Evolutionary conservation across 2,797 vertebrate genomes (phyloP), one percentile per base, ranked within the genome.

Genomic region (Buceros bicornis): DNA sequence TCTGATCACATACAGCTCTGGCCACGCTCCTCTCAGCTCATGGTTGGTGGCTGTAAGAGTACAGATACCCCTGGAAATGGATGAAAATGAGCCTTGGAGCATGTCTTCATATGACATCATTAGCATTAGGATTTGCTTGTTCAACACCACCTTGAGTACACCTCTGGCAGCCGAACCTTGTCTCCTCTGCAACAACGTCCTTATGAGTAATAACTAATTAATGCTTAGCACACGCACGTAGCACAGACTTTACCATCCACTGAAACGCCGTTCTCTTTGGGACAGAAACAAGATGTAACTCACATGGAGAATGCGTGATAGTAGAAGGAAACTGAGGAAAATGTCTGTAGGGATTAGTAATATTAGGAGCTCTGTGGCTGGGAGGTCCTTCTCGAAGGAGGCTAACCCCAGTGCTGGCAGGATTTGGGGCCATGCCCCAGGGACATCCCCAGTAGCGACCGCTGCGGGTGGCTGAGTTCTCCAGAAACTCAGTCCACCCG

Each of bases 391-490:
- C 51, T 13, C 2, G 1, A 35, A 58, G 33, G 21, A 65, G 5
- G 16, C 13, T 61, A 58, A 25, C 19, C 11, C 21, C 19, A 69
- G 19, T 0, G 1, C 21, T 82, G 83, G 54, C 15, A 50, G 57
- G n/a, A 50, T 71, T 2, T 57, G 20, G 20, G 57, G 29, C 61
- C 5, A 1, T 64, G 53, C 16, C 73, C 57, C 4, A 3, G 45
- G 83, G 33, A 87, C 2, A 8, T 48, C 67, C 51, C 51, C 1
- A 1, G 10, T 25, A 26, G 11, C 0, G 0, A n/a, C 62, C 64
- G 62, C 25, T 2, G 0, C 3, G 6, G 13, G 42, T 73, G 50
- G n/a, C 33, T 89, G 87, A 94, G 56, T 45, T 80, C 51, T 87
- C 64, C 40, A 45, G 60, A 50, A 67, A n/a, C 31, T 0, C 31